Evolutionary conservation across 2,797 vertebrate species (phyloP), one percentile per base, ranked within the genome.

Genomic region (Lophius americanus): DNA sequence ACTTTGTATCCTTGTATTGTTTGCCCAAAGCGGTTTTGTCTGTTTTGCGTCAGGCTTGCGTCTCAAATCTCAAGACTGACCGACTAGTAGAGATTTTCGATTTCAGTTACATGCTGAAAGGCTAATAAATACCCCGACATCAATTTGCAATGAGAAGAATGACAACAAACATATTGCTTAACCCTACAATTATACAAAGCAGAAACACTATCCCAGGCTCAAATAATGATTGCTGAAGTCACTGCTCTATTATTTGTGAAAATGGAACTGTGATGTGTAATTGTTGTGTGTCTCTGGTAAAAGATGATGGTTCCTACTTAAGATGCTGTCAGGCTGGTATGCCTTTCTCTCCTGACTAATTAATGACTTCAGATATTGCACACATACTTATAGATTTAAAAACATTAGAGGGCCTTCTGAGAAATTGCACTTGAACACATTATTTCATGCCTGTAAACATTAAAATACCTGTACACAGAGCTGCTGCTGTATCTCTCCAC

Each of bases 81-180:
- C 64, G 85, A 89, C 84, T 82, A 77, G 56, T 73, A 87, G 85
- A 46, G 75, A 91, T 92, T 93, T 92, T 90, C 63, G 87, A 88
- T 92, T 90, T 88, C 89, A 92, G 91, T 92, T 89, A 90, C 76
- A 70, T 1, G 49, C 73, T 71, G 68, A 82, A 85, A 79, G 74
- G 86, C 90, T 85, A 91, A 91, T 89, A 87, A 86, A 79, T 88
- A 82, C 79, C 80, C 79, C 81, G 60, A 78, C 76, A 79, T 79
- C 68, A 71, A 92, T 63, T 81, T 73, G 85, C 74, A 87, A 85
- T 78, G 60, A 86, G 65, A 65, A 66, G 72, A 83, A 84, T 71
- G 79, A 91, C 89, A 63, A 89, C 80, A 91, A 86, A 92, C 84
- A 88, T 74, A 74, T 73, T 54, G 56, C 68, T 63, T 77, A 81